A percentile compares a stretch with the other conserved stretches of the same genome.
Conservation (phyloP, 2,797 vertebrate species). For the Malacoctenus gilli region DNA sequence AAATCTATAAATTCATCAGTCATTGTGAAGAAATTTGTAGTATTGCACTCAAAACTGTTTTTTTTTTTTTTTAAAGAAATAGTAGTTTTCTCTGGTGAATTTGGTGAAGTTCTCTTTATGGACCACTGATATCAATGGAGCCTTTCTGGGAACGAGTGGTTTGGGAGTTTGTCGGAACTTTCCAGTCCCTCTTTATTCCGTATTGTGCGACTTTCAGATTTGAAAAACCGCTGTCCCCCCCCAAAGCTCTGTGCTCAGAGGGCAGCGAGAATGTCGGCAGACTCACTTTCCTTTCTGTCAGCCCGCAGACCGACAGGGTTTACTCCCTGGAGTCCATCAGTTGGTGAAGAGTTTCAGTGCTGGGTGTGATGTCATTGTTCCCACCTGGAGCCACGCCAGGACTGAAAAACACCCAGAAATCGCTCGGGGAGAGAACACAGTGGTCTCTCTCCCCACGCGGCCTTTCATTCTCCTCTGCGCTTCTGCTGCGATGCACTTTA, state of each 20-base stretch:
- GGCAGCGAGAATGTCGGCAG: neutral
- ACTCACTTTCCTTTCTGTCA: constrained; percentile 15
- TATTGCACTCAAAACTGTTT: too few species aligned
- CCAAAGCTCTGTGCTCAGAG: neutral
- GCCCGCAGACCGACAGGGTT: constrained; percentile 2
- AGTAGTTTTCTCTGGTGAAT: too few species aligned
- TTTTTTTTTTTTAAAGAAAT: too few species aligned
- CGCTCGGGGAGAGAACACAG: neutral
- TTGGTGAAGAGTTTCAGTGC: constrained; percentile 20
- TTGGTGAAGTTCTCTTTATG: too few species aligned
- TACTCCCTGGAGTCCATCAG: constrained; percentile 6
- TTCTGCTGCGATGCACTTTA: constrained; percentile 9
- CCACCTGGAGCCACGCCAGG: constrained; percentile 10
- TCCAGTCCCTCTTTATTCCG: too few species aligned
- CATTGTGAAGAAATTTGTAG: too few species aligned
- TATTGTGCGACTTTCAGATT: neutral
- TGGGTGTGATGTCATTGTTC: constrained; percentile 11
- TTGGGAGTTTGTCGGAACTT: neutral
- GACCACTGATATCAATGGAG: too few species aligned
- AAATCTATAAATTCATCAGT: too few species aligned
- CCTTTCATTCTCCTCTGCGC: constrained; percentile 7
- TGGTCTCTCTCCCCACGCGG: constrained; percentile 10
- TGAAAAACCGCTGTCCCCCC: constrained; percentile 2
- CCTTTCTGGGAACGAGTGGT: neutral
- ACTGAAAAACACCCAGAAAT: constrained; percentile 5